Evolutionary conservation across 2,113 vertebrate genomes (phyloP), one percentile per base, ranked within the genome.

Genomic region (Dasyurus viverrinus): DNA sequence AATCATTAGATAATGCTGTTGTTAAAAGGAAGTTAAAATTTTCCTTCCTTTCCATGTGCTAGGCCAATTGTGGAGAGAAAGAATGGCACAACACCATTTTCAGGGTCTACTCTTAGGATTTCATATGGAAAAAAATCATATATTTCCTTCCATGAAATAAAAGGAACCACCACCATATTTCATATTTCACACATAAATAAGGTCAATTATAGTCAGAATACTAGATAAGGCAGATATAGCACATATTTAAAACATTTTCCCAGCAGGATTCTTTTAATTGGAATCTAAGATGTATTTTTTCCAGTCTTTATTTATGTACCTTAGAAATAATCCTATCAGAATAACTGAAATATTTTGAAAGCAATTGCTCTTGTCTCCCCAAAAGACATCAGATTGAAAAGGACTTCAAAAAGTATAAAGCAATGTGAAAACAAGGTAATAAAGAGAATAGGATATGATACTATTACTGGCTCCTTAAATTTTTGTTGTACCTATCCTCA

Each of bases 261-360:
- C 4, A 92, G 48, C 30, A 54, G 94, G 9, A 91, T 42, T 95
- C 14, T 93, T 96, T 94, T 50, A 90, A 47, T 53, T 53, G 92
- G 0, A 55, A 91, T 16, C 57, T 10, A 60, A 30, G 26, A 60
- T 60, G 27, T 30, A 30, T 60, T 60, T 60, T 60, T 60, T 27
- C 27, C 27, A 60, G 57, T 60, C 27, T 60, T 60, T 27, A 60
- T 60, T 60, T 60, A 60, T 76, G 8, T 68, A 89, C 27, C 89
- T 92, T 46, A 68, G 26, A 93, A 94, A 92, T 76, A 89, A 95
- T 60, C 27, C 57, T 60, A 91, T 55, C 26, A 89, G 1, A 89
- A 10, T 47, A 30, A 54, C 84, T 92, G 3, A 1, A 93, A 4
- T 12, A 8, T 92, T 54, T 93, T 92, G 84, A 50, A 25, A 95